Evolutionary conservation across 2,888 invertebrate genomes (phyloP).

Genomic region (Caenorhabditis uteleia): DNA sequence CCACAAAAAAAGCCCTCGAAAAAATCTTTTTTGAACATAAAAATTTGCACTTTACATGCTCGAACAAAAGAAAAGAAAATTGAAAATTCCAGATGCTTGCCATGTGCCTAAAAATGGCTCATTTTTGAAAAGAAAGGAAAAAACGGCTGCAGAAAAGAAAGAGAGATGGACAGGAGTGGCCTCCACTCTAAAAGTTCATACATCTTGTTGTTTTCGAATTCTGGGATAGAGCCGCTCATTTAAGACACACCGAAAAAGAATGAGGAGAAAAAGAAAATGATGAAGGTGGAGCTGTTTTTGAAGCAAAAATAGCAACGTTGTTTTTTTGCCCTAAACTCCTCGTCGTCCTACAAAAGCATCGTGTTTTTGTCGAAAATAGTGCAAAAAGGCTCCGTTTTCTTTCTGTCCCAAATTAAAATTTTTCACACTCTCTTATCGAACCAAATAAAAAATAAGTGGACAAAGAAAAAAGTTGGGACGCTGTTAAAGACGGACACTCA

Average conservation of each 20-base stretch:
- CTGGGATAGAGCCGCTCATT: too few relatives aligned
- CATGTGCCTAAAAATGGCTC: too few relatives aligned
- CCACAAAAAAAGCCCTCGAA: too few relatives aligned
- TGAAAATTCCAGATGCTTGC: too few relatives aligned
- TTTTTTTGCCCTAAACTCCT: slow-evolving; percentile 19
- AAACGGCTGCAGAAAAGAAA: too few relatives aligned
- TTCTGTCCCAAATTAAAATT: not conserved
- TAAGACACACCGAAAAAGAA: slow-evolving; percentile 9
- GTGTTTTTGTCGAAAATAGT: not conserved
- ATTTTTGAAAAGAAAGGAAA: too few relatives aligned
- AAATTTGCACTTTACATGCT: too few relatives aligned
- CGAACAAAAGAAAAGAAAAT: too few relatives aligned
- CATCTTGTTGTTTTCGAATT: slow-evolving; percentile 37
- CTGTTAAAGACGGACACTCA: not conserved
- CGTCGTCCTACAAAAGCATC: not conserved
- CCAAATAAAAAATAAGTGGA: not conserved
- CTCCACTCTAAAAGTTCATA: slow-evolving; percentile 29
- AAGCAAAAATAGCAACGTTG: slow-evolving; percentile 20
- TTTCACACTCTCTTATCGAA: slow-evolving; percentile 3
- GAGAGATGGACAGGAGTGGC: too few relatives aligned
- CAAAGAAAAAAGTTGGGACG: not conserved
- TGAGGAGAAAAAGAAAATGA: slow-evolving; percentile 9
- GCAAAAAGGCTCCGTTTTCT: slow-evolving; percentile 1
- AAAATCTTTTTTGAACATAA: too few relatives aligned
- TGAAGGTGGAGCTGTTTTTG: slow-evolving; percentile 31